These are phyloP conservation scores for Leptodirus hochenwartii DNA, from an alignment of 2,888 invertebrate species.

Conservation along the genomic window DNA sequence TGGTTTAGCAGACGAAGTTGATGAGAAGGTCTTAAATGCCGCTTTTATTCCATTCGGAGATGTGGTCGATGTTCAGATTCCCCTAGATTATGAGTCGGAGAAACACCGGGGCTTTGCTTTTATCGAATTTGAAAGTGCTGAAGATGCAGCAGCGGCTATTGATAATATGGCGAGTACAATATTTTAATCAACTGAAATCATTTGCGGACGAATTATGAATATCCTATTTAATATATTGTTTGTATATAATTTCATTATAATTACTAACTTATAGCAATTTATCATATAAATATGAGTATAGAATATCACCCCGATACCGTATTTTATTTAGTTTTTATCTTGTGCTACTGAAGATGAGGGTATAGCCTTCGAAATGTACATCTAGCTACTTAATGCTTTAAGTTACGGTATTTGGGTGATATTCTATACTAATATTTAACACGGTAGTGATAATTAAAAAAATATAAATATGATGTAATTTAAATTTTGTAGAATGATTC, in stretches of 20 bases:
- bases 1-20: constrained; percentile 86
- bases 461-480: too few relatives aligned
- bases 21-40: constrained; percentile 85
- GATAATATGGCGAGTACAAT: constrained; percentile 77
- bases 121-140: constrained; percentile 91
- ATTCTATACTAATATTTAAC: too few relatives aligned
- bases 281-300: too few relatives aligned
- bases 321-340: too few relatives aligned
- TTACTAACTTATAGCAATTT: constrained; percentile 5
- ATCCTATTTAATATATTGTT: constrained; percentile 3
- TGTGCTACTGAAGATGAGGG: too few relatives aligned
- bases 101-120: constrained; percentile 98
- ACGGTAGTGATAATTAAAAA: too few relatives aligned
- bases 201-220: too few relatives aligned
- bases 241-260: constrained; percentile 6
- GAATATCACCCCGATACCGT: too few relatives aligned
- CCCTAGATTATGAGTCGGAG: constrained; percentile 92
- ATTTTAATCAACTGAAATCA: too few relatives aligned
- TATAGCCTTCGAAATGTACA: too few relatives aligned
- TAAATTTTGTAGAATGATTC: constrained; percentile 75
- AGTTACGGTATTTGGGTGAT: too few relatives aligned
- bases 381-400: too few relatives aligned
- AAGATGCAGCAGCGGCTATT: constrained; percentile 97
- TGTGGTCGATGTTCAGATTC: constrained; percentile 94
- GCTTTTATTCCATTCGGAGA: constrained; percentile 99